Percentiles rank a stretch among this genome's conserved stretches.
phyloP scores from a whole-genome alignment of 1,140 invertebrate genomes.

The Drosophila nebulosa region DNA sequence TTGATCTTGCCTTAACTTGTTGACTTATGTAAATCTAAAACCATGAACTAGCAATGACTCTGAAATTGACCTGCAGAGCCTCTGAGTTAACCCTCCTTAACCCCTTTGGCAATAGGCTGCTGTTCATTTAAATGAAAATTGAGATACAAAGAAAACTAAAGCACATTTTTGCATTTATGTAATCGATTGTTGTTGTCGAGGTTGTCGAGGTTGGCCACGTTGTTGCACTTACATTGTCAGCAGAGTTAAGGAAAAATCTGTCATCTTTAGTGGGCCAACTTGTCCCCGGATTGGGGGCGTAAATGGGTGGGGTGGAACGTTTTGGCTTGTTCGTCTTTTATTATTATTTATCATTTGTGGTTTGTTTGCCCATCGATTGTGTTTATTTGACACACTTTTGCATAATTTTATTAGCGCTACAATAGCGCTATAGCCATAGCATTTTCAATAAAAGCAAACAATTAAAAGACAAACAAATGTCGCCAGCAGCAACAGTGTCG shows the following conservation, averaged over 20 bases:
- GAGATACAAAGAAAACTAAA: not conserved
- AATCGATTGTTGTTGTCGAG: constrained; percentile 17
- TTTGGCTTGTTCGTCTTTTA: not conserved
- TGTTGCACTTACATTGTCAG: not conserved
- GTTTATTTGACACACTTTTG: constrained; percentile 33
- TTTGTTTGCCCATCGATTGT: constrained; percentile 21
- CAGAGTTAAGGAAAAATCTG: not conserved
- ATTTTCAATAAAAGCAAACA: constrained; percentile 42
- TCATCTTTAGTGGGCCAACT: not conserved
- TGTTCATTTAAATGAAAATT: not conserved
- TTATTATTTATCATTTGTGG: not conserved
- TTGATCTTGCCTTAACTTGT: not conserved
- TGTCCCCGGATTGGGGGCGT: too few species aligned
- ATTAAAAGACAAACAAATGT: constrained; percentile 44
- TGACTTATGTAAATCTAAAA: not conserved
- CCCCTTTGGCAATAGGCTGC: not conserved
- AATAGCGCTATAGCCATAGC: constrained; percentile 8
- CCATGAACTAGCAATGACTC: not conserved
- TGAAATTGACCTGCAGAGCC: not conserved
- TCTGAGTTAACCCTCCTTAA: not conserved
- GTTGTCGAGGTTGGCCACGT: not conserved
- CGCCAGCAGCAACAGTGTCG: constrained; percentile 7
- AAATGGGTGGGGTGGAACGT: too few species aligned
- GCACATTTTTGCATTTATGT: constrained; percentile 7
- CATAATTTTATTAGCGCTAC: constrained; percentile 48